Evolutionary conservation across 2,113 vertebrate genomes (phyloP).

Genomic region (Columbina picui): DNA sequence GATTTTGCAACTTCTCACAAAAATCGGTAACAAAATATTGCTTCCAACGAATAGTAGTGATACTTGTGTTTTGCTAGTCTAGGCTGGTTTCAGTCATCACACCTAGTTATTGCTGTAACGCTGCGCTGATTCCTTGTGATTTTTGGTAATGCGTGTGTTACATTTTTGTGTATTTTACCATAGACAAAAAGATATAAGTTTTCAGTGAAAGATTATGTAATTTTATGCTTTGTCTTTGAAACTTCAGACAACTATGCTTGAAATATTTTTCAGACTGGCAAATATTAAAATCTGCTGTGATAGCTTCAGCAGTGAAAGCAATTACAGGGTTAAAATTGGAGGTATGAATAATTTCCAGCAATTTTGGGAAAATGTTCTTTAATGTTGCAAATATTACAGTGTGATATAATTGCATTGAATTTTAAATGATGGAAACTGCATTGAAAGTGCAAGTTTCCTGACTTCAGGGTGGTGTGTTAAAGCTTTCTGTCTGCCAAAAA

Average conservation of each 20-base stretch:
- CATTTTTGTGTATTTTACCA: background rate
- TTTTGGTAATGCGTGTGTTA: background rate
- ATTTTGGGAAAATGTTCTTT: background rate
- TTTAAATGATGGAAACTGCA: background rate
- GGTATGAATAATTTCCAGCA: background rate
- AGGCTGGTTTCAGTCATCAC: background rate
- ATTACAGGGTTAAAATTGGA: conserved; percentile 41
- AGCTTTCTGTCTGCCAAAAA: background rate
- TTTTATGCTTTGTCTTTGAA: background rate
- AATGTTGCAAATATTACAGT: background rate
- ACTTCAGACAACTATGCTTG: background rate
- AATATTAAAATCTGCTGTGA: background rate
- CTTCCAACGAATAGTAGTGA: background rate
- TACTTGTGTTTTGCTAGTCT: background rate
- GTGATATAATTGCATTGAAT: conserved; percentile 24
- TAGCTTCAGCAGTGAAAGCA: background rate
- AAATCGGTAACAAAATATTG: background rate
- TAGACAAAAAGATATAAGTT: background rate
- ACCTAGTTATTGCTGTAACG: background rate
- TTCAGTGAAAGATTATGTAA: background rate
- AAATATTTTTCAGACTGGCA: background rate
- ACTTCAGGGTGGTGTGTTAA: conserved; percentile 3
- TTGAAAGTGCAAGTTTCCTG: background rate
- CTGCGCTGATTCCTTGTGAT: background rate
- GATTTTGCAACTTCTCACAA: background rate